These are phyloP conservation scores for Calliscelio sp. DNA, from an alignment of 2,888 invertebrate genomes.

Conservation along the genomic window DNA sequence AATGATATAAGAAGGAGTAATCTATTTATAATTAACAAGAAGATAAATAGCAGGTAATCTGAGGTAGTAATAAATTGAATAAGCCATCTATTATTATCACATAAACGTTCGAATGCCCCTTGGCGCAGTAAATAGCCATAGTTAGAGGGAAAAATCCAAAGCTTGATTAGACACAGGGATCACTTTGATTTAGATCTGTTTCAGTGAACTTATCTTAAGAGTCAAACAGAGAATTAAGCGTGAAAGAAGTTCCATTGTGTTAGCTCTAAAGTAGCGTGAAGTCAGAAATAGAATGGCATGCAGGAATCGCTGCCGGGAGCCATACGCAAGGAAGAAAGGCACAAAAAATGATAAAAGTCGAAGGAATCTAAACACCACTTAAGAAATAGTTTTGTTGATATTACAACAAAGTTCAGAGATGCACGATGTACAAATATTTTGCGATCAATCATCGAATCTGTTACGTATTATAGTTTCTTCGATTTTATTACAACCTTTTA, in stretches of 20 bases:
- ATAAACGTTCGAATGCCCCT: slow-evolving; percentile 23
- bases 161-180: slow-evolving; percentile 43
- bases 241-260: slow-evolving; percentile 61
- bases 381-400: slow-evolving; percentile 14
- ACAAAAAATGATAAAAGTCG: slow-evolving; percentile 39
- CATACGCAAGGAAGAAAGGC: slow-evolving; percentile 7
- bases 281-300: slow-evolving; percentile 61
- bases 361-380: slow-evolving; percentile 43
- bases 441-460: slow-evolving; percentile 36
- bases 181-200: slow-evolving; percentile 48
- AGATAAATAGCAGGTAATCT: slow-evolving; percentile 2
- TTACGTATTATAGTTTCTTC: slow-evolving; percentile 5
- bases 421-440: slow-evolving; percentile 38
- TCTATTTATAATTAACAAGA: background rate
- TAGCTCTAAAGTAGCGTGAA: slow-evolving; percentile 54
- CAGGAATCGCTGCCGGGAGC: slow-evolving; percentile 52
- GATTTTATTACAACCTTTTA: no score
- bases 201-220: slow-evolving; percentile 37
- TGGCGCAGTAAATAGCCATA: slow-evolving; percentile 30
- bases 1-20: no score
- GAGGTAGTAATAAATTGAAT: no score
- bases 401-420: slow-evolving; percentile 29
- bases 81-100: slow-evolving; percentile 27
- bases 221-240: slow-evolving; percentile 56
- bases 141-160: slow-evolving; percentile 34